Percentiles rank a stretch among this genome's conserved stretches.
These are phyloP conservation scores for Drosophila azteca DNA, from an alignment of 1,140 invertebrate species.

Conservation along the genomic window DNA sequence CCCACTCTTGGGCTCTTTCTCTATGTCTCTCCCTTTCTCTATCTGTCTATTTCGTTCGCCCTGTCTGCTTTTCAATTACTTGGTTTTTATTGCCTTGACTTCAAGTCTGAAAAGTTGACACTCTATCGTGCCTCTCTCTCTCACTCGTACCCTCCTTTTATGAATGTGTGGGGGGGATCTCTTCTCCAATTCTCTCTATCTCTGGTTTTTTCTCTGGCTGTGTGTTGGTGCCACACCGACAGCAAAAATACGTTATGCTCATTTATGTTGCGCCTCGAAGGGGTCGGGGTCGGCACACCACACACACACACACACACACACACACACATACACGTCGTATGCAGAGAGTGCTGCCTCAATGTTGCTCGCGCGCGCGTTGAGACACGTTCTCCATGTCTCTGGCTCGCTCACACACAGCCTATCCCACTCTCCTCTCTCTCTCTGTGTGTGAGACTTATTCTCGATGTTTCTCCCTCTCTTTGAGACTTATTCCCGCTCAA, in stretches of 20 bases:
- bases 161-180: constrained; percentile 16
- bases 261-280: constrained; percentile 62
- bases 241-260: constrained; percentile 79
- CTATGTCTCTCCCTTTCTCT: not conserved
- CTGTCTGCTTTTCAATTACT: constrained; percentile 74
- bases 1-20: not conserved
- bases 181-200: constrained; percentile 35
- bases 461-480: not conserved
- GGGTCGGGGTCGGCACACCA: constrained; percentile 2
- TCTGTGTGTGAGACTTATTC: constrained; percentile 29
- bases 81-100: constrained; percentile 75
- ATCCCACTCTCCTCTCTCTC: constrained; percentile 13
- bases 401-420: constrained; percentile 8
- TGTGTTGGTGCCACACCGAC: constrained; percentile 66
- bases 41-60: constrained; percentile 37
- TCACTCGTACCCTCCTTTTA: constrained; percentile 21
- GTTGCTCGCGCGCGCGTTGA: constrained; percentile 56
- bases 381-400: constrained; percentile 54
- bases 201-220: constrained; percentile 18
- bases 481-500: constrained; percentile 16
- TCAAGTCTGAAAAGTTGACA: constrained; percentile 75
- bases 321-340: not conserved
- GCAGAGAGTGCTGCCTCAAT: constrained; percentile 40
- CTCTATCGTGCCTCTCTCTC: constrained; percentile 45
- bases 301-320: constrained; percentile 3